Percentiles rank a stretch among this genome's conserved stretches.
These are phyloP conservation scores for Metaphire vulgaris DNA, from an alignment of 1,140 invertebrate species.

Conservation along the genomic window DNA sequence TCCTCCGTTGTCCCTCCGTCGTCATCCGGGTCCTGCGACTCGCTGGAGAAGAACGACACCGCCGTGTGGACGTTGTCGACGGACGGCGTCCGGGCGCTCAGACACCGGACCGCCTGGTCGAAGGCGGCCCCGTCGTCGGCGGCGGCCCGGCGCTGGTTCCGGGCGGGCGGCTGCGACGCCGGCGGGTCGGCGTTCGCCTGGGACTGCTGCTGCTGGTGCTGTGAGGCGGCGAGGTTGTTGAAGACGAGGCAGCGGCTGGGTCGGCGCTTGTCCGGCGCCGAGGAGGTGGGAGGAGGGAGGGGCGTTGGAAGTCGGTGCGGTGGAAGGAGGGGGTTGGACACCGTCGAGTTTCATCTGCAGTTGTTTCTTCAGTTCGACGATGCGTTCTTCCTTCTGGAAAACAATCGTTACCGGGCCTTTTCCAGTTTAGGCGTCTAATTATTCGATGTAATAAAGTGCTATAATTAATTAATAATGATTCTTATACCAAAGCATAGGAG, in stretches of 20 bases:
- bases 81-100: not conserved
- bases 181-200: not conserved
- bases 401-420: conserved; percentile 10
- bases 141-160: not conserved
- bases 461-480: too few species aligned
- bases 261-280: not conserved
- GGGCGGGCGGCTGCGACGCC: not conserved
- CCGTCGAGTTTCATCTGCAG: conserved; percentile 65
- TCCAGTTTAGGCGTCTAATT: not conserved
- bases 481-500: too few species aligned
- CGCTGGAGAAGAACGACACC: not conserved
- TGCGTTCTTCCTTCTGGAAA: conserved; percentile 78
- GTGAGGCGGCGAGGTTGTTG: not conserved
- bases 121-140: not conserved
- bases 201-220: not conserved
- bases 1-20: too few species aligned
- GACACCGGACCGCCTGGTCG: too few species aligned
- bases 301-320: not conserved
- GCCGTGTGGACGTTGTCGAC: not conserved
- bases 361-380: conserved; percentile 68
- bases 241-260: not conserved
- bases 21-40: not conserved
- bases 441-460: not conserved
- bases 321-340: not conserved
- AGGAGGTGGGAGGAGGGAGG: not conserved